Base-by-base conservation (phyloP, 2,888 invertebrate species). In the Leptinotarsa peninsularis region DNA sequence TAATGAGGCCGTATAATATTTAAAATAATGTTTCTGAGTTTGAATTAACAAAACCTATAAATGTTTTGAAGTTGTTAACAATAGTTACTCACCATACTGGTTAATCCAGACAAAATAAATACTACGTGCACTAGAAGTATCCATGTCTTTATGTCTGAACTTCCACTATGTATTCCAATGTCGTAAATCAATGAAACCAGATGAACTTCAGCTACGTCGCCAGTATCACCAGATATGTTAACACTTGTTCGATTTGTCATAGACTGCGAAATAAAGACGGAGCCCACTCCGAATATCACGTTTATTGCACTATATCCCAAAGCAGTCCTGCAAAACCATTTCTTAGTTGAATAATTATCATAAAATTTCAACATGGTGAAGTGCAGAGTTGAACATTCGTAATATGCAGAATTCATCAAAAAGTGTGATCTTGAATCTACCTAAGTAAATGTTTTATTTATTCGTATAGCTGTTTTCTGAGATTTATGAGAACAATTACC, bases 171-270 rank as follows among this genome's bases (percentile, higher is more conserved):
- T 77, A 90, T 89, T 49, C 89, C 83, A 7, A 90, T 86, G 83
- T 93, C 91, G 83, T 93, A 93, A 79, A 93, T 91, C 79, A 91
- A 84, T 76, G 92, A 90, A 80, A 92, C 86, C 75, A 93, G 87
- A 77, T 91, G 89, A 73, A 92, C 88, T 83, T 92, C 92, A 50
- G 91, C 90, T 49, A 90, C 88, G 77, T 91, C 90, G 66, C 88
- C 89, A 17, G 76, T 72, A 17, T 69, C 85, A 10, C 82, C 77
- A 58, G 78, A 78, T 3, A 80, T 72, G 75, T 84, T 83, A 3
- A 88, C 83, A n/a, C 83, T 85, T 0, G 78, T 72, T 27, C 72
- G 68, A 67, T 74, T 76, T 5, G 74, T 58, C 81, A 90, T 85
- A 68, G 88, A 85, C 78, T 91, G 91, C 87, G 91, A 91, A 73